Evolutionary conservation across 2,888 invertebrate species (phyloP), one percentile per base, ranked within the genome.

Genomic region (Danaus chrysippus): DNA sequence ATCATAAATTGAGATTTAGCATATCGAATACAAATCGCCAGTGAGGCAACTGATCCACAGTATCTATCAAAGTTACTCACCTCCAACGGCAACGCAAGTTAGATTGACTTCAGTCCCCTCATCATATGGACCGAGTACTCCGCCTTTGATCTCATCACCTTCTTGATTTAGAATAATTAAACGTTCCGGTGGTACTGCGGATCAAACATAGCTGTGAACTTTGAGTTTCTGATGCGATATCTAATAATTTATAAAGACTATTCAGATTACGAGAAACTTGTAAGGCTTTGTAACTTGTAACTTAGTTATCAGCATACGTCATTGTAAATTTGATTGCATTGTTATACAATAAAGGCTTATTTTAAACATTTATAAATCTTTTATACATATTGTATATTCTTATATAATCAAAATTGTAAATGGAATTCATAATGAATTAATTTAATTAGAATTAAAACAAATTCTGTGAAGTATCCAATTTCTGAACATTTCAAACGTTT

Each of bases 81-180:
- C 95, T 77, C 95, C 95, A 70, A 94, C 93, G 52, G 95, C 95
- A 59, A 94, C 91, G 78, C 96, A 96, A 23, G 95, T 95, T 67
- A 96, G 87, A 76, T 94, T 94, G 67, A 96, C 92, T 73, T 94
- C 93, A 0, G 94, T 93, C 0, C 96, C 96, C 79, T 96, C 96
- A 65, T 94, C 94, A 80, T 96, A 96, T 10, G 96, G 95, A 42
- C 96, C 95, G 13, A 95, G 92, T 34, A 94, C 91, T 57, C 94
- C 93, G 67, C 94, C 93, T 61, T 92, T 92, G 68, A 95, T 90
- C 68, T 93, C 93, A 59, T 92, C 92, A 9, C 95, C 95, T 73
- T 93, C 92, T 69, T 95, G 94, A 80, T 95, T 95, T 73, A 94
- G 87, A 73, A 96, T 93, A 69, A 94, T 93, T 73, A 96, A 91